A percentile compares a stretch with the other conserved stretches of the same genome.
Evolutionary conservation across 2,888 invertebrate species (phyloP).

Genomic region (Acanthosepion pharaonis): DNA sequence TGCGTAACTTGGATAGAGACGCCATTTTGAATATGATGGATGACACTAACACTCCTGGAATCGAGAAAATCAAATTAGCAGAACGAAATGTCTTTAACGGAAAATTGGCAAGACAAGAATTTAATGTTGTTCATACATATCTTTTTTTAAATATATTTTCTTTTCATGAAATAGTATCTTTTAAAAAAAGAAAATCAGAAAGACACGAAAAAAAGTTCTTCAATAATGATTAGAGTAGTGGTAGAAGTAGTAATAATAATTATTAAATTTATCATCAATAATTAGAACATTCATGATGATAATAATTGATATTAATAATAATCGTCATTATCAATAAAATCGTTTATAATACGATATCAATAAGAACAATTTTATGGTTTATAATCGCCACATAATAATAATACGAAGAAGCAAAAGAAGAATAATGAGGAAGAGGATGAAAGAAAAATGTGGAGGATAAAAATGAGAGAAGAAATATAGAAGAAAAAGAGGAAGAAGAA

Average conservation of each 20-base stretch:
- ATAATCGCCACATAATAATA: too few relatives aligned
- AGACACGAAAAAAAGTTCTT: neutral
- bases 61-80: neutral
- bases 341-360: too few relatives aligned
- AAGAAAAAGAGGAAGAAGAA: neutral
- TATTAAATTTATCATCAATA: neutral
- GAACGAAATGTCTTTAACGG: neutral
- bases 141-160: neutral
- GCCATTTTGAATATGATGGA: neutral
- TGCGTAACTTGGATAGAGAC: neutral
- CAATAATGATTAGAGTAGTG: neutral
- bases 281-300: neutral
- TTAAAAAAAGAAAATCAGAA: neutral
- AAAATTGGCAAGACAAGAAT: neutral
- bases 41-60: neutral
- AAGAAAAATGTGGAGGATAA: neutral
- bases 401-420: too few relatives aligned
- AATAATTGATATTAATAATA: neutral
- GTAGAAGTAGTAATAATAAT: neutral
- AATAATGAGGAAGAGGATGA: neutral
- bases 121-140: neutral
- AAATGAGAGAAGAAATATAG: neutral
- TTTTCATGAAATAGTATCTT: neutral
- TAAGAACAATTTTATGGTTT: too few relatives aligned
- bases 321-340: neutral